These are phyloP conservation scores for Rotaria socialis DNA, from an alignment of 2,888 invertebrate genomes.

Conservation along the genomic window DNA sequence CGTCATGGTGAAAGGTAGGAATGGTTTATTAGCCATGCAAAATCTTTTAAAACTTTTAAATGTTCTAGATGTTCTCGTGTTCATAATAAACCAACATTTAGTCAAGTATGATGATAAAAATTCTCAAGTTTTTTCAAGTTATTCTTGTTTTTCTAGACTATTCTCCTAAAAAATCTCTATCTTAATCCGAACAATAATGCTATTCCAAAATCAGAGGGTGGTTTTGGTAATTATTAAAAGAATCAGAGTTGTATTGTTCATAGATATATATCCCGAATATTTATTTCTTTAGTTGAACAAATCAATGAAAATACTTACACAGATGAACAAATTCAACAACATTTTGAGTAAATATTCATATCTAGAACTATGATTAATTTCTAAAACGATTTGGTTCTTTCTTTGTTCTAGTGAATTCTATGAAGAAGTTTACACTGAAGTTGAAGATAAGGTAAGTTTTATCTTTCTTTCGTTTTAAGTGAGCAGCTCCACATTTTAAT, in stretches of 20 bases:
- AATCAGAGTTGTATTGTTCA: too few species aligned
- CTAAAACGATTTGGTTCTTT: too few species aligned
- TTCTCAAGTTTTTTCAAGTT: too few species aligned
- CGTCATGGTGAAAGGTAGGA: slow-evolving; percentile 78
- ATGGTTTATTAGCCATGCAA: not conserved
- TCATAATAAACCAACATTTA: slow-evolving; percentile 98
- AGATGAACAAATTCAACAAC: slow-evolving; percentile 15
- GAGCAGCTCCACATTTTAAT: not conserved
- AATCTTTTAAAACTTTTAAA: not conserved
- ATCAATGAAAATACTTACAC: not conserved
- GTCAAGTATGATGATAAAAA: slow-evolving; percentile 64
- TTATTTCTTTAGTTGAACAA: not conserved
- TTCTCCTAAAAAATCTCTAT: slow-evolving; percentile 27
- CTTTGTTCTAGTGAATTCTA: not conserved
- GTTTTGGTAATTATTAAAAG: not conserved
- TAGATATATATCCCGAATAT: too few species aligned
- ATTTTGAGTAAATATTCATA: not conserved
- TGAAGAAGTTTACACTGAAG: slow-evolving; percentile 32
- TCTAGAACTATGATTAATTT: too few species aligned
- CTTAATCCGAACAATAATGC: not conserved
- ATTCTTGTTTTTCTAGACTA: not conserved
- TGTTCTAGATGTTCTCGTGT: slow-evolving; percentile 78
- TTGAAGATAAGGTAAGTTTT: slow-evolving; percentile 35
- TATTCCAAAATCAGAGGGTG: not conserved
- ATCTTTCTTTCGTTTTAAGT: not conserved